Evolutionary conservation across 2,797 vertebrate species (phyloP).

Genomic region (Hyperoplus immaculatus): DNA sequence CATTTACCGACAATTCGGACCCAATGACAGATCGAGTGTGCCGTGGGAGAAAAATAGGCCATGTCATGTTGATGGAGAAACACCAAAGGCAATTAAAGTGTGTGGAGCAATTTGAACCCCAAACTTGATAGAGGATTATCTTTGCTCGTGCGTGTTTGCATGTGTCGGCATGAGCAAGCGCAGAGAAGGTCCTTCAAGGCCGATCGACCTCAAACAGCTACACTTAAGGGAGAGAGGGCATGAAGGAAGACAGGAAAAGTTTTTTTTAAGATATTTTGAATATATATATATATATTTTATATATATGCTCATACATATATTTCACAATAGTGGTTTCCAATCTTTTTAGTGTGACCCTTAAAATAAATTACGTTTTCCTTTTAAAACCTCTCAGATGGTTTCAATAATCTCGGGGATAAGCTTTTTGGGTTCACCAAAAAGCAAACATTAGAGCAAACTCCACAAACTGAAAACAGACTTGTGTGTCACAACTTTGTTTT

Average conservation of each 20-base stretch:
- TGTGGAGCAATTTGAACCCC: constrained; percentile 38
- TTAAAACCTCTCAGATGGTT: constrained; percentile 11
- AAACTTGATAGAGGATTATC: constrained; percentile 42
- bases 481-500: constrained; percentile 9
- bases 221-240: not conserved
- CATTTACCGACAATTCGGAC: constrained; percentile 27
- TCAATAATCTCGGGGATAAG: not conserved
- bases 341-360: not conserved
- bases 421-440: not conserved
- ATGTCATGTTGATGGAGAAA: constrained; percentile 49
- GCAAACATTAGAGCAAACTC: constrained; percentile 6
- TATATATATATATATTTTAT: too few relatives aligned
- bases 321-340: too few relatives aligned
- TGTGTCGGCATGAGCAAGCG: constrained; percentile 15
- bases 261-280: too few relatives aligned
- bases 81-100: constrained; percentile 51
- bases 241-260: not conserved
- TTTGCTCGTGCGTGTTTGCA: not conserved
- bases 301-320: too few relatives aligned
- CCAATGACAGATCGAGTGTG: constrained; percentile 35
- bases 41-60: constrained; percentile 37
- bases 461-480: constrained; percentile 14
- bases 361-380: too few relatives aligned
- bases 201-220: constrained; percentile 16
- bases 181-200: constrained; percentile 10